Conservation (phyloP, 2,797 vertebrate genomes). For the Gymnodraco acuticeps region DNA sequence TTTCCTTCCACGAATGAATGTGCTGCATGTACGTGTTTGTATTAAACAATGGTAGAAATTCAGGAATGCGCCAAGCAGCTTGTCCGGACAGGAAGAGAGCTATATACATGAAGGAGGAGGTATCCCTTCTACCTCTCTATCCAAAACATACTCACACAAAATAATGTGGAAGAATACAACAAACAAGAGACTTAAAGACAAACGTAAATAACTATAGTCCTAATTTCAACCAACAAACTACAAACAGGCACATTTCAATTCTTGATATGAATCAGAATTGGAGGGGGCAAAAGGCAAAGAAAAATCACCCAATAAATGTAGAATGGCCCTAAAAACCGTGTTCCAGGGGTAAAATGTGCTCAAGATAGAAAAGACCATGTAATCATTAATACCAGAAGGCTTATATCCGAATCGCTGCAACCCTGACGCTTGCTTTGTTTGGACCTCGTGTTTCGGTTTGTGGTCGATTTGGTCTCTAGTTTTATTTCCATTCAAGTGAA, state of each 20-base stretch:
- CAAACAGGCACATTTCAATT: neutral
- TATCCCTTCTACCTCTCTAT: neutral
- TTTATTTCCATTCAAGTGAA: no score
- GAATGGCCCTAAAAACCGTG: no score
- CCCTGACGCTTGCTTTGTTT: no score
- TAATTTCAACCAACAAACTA: neutral
- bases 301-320: no score
- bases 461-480: no score
- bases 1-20: slow-evolving; percentile 26
- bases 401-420: no score
- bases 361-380: no score
- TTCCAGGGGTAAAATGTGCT: no score
- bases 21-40: slow-evolving; percentile 23
- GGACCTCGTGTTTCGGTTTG: no score
- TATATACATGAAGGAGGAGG: slow-evolving; percentile 21
- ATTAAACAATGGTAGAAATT: slow-evolving; percentile 71
- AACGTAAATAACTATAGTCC: neutral
- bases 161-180: no score
- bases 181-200: neutral
- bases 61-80: slow-evolving; percentile 64
- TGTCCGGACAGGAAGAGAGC: slow-evolving; percentile 64
- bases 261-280: neutral
- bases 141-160: neutral
- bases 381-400: no score
- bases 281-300: no score